Evolutionary conservation across 2,113 vertebrate species (phyloP).

Genomic region (Equus quagga): DNA sequence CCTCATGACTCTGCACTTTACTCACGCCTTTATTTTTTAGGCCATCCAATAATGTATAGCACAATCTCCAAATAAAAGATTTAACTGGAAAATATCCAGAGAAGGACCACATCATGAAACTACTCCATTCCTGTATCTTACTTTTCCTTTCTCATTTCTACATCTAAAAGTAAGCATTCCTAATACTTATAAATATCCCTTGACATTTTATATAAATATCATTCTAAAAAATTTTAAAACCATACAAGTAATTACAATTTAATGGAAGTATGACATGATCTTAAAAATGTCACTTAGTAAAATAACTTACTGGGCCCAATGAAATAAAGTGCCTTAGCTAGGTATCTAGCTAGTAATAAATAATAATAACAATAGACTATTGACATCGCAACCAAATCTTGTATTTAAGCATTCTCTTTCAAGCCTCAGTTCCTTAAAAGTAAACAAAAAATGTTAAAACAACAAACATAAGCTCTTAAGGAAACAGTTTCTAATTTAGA

Average conservation of each 20-base stretch:
- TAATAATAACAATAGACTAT: neutral
- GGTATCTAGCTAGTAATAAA: neutral
- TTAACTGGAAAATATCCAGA: conserved; percentile 28
- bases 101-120: neutral
- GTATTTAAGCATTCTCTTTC: conserved; percentile 30
- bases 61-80: conserved; percentile 23
- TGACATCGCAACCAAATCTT: conserved; percentile 6
- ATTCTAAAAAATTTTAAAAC: conserved; percentile 52
- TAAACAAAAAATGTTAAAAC: neutral
- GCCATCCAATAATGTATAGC: neutral
- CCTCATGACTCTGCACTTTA: neutral
- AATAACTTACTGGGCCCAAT: neutral
- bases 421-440: conserved; percentile 38
- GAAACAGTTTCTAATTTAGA: conserved; percentile 47
- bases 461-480: conserved; percentile 52
- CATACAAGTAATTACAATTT: conserved; percentile 57
- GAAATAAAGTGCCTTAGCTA: conserved; percentile 44
- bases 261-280: neutral
- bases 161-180: conserved; percentile 7
- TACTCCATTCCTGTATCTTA: neutral
- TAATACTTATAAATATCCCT: conserved; percentile 34
- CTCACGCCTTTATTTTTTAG: neutral
- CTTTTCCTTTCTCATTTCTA: conserved; percentile 31
- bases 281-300: conserved; percentile 56
- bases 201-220: conserved; percentile 62